Evolutionary conservation across 1,140 invertebrate genomes (phyloP).

Genomic region (Dufourea novaeangliae): DNA sequence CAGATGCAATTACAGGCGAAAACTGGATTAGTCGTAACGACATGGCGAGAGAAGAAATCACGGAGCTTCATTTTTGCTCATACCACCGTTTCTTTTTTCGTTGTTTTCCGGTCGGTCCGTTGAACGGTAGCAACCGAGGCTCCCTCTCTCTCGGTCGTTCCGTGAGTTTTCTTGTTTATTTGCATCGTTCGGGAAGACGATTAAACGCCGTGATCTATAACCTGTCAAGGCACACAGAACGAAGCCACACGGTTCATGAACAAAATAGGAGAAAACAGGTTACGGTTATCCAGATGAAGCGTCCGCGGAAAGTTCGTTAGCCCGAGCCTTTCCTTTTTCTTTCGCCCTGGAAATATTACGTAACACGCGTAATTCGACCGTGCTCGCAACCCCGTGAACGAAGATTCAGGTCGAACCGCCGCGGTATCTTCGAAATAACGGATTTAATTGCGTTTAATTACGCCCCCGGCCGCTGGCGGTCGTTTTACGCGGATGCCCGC

Average conservation of each 20-base stretch:
- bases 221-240: no score
- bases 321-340: background rate
- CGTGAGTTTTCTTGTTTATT: no score
- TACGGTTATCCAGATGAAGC: no score
- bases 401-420: background rate
- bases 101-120: background rate
- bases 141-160: background rate
- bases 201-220: constrained; percentile 37
- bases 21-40: constrained; percentile 41
- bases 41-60: constrained; percentile 9
- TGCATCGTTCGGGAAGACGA: no score
- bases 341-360: background rate
- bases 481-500: background rate
- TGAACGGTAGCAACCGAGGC: background rate
- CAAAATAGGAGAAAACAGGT: constrained; percentile 10
- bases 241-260: background rate
- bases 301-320: background rate
- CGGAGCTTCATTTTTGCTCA: background rate
- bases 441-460: constrained; percentile 38
- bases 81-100: background rate
- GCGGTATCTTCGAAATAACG: background rate
- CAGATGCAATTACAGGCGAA: constrained; percentile 26
- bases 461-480: background rate
- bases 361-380: background rate
- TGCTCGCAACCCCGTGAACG: background rate